A percentile compares a stretch with the other conserved stretches of the same genome.
Conservation (phyloP, 1,140 invertebrate genomes). For the Musca domestica region DNA sequence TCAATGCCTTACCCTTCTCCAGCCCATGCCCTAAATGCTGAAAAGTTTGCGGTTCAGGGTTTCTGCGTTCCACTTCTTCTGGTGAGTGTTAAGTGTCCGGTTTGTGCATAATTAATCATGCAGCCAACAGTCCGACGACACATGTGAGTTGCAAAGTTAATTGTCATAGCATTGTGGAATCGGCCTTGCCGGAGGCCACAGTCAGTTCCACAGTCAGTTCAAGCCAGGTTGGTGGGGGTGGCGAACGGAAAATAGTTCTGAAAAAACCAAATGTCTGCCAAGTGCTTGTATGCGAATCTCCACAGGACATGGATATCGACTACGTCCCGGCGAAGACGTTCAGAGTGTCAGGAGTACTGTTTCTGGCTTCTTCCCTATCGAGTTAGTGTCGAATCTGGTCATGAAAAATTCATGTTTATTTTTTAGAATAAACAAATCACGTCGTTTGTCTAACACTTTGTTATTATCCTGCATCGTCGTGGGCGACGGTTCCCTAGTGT, state of each 20-base stretch:
- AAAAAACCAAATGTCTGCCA: too few species aligned
- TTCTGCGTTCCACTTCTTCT: not conserved
- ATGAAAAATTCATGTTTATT: slow-evolving; percentile 30
- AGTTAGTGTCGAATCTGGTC: slow-evolving; percentile 14
- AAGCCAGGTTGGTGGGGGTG: too few species aligned
- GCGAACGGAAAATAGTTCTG: too few species aligned
- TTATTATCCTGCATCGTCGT: not conserved
- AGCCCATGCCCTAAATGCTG: too few species aligned
- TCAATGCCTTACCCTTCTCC: too few species aligned
- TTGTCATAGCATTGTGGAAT: not conserved
- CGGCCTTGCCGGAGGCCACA: too few species aligned
- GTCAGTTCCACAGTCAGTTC: too few species aligned
- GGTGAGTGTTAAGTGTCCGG: slow-evolving; percentile 23
- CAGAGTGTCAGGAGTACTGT: too few species aligned
- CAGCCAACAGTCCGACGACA: not conserved
- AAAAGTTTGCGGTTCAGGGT: not conserved
- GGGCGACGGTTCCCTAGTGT: not conserved
- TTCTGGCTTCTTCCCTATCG: too few species aligned
- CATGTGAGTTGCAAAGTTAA: slow-evolving; percentile 27
- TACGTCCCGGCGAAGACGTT: too few species aligned
- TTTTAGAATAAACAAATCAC: slow-evolving; percentile 19
- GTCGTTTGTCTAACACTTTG: not conserved
- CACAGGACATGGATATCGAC: too few species aligned
- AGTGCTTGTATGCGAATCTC: too few species aligned
- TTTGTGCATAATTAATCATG: slow-evolving; percentile 27